Evolutionary conservation across 53 echinoderm and acorn worm genomes (phyloP).

Genomic region (Echinometra lucunter): DNA sequence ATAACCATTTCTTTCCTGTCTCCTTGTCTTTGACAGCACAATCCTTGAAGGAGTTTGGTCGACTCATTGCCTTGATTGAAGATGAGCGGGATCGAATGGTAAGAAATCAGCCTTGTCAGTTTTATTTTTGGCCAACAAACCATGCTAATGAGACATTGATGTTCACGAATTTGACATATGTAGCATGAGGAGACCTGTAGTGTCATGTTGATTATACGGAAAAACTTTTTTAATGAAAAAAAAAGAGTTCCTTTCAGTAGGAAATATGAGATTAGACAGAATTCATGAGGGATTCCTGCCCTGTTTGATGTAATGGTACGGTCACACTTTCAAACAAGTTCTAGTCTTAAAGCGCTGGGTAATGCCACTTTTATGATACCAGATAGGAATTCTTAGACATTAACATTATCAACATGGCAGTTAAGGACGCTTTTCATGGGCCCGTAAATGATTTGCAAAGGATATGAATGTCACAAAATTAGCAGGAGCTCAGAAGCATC

Average conservation of each 20-base stretch:
- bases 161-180: not conserved
- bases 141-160: not conserved
- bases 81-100: conserved; percentile 99
- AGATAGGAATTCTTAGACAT: too few relatives aligned
- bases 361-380: too few relatives aligned
- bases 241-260: not conserved
- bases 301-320: not conserved
- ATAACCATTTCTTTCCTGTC: not conserved
- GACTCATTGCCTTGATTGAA: conserved; percentile 93
- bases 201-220: not conserved
- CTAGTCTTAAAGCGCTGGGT: too few relatives aligned
- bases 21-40: conserved; percentile 76
- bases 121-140: not conserved
- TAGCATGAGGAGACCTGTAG: not conserved
- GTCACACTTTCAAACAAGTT: too few relatives aligned
- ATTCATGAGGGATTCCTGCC: not conserved
- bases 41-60: conserved; percentile 96
- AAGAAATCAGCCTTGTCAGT: conserved; percentile 53
- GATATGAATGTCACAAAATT: too few relatives aligned
- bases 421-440: too few relatives aligned
- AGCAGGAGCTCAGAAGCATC: too few relatives aligned
- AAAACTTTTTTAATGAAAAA: too few relatives aligned
- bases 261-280: conserved; percentile 29
- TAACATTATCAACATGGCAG: too few relatives aligned
- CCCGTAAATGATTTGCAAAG: too few relatives aligned